Conservation (phyloP, 2,888 invertebrate genomes). For the Drosophila pullipes region DNA sequence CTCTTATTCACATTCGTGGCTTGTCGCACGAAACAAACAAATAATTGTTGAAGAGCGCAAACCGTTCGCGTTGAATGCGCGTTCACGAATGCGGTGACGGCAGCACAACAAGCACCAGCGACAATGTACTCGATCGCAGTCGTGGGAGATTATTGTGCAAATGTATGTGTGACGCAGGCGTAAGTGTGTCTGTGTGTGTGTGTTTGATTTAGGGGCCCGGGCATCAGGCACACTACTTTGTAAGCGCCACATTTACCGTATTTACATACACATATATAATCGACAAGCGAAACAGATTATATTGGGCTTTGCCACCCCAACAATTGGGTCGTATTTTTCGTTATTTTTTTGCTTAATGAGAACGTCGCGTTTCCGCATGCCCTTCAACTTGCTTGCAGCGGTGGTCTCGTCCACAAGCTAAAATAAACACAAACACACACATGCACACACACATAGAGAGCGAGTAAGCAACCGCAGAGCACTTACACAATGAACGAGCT, state of each 20-base stretch:
- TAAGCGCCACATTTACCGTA: conserved; percentile 39
- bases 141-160: conserved; percentile 24
- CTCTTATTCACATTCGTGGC: conserved; percentile 48
- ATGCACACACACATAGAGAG: conserved; percentile 37
- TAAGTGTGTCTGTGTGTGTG: conserved; percentile 10
- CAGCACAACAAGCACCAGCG: conserved; percentile 15
- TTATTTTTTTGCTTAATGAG: conserved; percentile 23
- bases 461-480: conserved; percentile 19
- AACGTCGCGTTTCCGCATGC: conserved; percentile 53
- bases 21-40: conserved; percentile 16
- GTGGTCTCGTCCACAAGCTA: conserved; percentile 15
- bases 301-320: conserved; percentile 10
- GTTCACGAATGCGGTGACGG: conserved; percentile 47
- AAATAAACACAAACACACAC: conserved; percentile 32
- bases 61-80: conserved; percentile 51
- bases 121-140: conserved; percentile 32
- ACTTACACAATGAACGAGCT: conserved; percentile 64
- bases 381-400: conserved; percentile 56
- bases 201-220: conserved; percentile 22
- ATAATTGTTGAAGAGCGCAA: conserved; percentile 15
- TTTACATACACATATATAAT: conserved; percentile 34
- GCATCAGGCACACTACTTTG: conserved; percentile 34
- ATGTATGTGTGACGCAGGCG: conserved; percentile 12
- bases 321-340: conserved; percentile 14
- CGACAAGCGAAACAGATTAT: conserved; percentile 20